Conservation (phyloP, 1,140 invertebrate genomes). For the Lanistes nyassanus region DNA sequence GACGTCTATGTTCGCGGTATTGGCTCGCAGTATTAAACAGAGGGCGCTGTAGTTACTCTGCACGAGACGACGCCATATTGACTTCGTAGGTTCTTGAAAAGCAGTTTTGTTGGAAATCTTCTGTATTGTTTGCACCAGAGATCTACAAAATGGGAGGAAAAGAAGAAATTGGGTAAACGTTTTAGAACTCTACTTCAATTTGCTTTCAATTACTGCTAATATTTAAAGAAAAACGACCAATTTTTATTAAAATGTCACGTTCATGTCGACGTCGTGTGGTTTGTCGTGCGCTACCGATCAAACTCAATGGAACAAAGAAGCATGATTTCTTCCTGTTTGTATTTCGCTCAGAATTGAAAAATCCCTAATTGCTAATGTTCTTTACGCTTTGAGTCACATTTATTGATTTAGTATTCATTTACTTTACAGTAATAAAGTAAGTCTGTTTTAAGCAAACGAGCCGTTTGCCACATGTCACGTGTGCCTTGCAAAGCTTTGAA, state of each 20-base stretch:
- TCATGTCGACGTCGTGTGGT: too few species aligned
- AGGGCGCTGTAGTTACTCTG: too few species aligned
- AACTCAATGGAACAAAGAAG: too few species aligned
- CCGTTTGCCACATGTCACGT: background rate
- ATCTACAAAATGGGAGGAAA: slow-evolving; percentile 12
- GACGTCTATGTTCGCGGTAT: too few species aligned
- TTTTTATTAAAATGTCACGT: background rate
- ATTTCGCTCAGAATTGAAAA: background rate
- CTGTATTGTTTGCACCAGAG: background rate
- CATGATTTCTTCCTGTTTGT: background rate
- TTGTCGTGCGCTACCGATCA: too few species aligned
- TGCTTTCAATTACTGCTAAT: background rate
- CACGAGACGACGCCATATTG: slow-evolving; percentile 5
- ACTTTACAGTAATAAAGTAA: background rate
- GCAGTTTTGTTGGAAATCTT: too few species aligned
- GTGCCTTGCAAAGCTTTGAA: too few species aligned
- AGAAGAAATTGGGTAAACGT: slow-evolving; percentile 17
- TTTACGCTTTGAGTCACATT: background rate
- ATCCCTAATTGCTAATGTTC: background rate
- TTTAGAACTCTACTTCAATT: background rate
- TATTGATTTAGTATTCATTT: background rate
- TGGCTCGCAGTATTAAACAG: background rate
- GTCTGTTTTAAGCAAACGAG: background rate
- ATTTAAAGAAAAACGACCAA: background rate
- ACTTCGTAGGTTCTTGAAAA: too few species aligned